Evolutionary conservation across 2,888 invertebrate genomes (phyloP), one percentile per base, ranked within the genome.

Genomic region (Cerastis leucographa): DNA sequence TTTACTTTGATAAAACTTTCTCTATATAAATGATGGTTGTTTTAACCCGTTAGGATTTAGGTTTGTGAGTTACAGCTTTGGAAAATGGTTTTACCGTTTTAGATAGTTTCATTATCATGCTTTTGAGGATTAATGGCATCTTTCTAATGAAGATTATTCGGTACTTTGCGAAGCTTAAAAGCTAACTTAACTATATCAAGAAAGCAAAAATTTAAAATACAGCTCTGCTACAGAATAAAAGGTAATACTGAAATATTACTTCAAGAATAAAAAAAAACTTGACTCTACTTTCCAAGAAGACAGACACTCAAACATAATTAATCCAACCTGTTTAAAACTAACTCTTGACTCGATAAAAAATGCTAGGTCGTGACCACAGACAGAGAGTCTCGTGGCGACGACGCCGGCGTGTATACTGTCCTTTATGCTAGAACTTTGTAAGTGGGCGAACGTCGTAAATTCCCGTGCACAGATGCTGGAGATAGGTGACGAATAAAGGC

Each of bases 401-500:
- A 61, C 8, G 59, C 81, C 88, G 42, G 8, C n/a, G 85, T 79
- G 85, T 85, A 85, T 81, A 83, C 82, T 42, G 80, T 86, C 84
- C 84, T 90, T 88, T 84, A 86, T 83, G 78, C 80, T 83, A 75
- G 85, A 88, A 90, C 87, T 91, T 91, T 89, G 88, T 87, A 88
- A 89, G 90, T 88, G 89, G 89, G 86, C 87, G 88, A 87, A 81
- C 84, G 85, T 85, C 89, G 89, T 92, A 92, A 91, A 91, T 92
- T 90, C 87, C 64, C 76, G 78, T 74, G 83, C 90, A 88, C 92
- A 92, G 91, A 90, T 92, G 92, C 77, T 86, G 74, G 66, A 88
- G 91, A 92, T 92, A 90, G 91, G 90, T 92, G 92, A 91, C 89
- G 89, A 89, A 91, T 89, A 90, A 88, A 85, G 83, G 81, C 79